These are phyloP conservation scores for Drosophila busckii DNA, from an alignment of 1,140 invertebrate species.

Conservation along the genomic window DNA sequence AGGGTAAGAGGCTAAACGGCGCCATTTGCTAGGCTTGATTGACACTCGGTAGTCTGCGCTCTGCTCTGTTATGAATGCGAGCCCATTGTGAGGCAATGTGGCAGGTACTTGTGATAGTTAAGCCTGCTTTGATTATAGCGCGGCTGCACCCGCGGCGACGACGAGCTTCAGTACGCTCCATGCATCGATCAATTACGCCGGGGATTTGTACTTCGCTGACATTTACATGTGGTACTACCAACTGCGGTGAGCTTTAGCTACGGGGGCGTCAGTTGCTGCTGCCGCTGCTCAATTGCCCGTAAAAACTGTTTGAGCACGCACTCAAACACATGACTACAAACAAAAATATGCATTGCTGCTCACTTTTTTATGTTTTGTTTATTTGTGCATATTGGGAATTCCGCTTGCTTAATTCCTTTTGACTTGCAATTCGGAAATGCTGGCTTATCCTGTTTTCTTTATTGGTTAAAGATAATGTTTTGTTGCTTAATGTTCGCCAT, in stretches of 20 bases:
- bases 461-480: constrained; percentile 64
- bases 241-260: constrained; percentile 58
- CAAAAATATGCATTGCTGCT: constrained; percentile 42
- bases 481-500: constrained; percentile 36
- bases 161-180: constrained; percentile 65
- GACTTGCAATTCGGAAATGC: constrained; percentile 74
- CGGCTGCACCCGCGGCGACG: constrained; percentile 66
- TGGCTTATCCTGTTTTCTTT: constrained; percentile 76
- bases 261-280: constrained; percentile 37
- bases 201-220: constrained; percentile 59
- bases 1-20: constrained; percentile 31
- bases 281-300: constrained; percentile 59
- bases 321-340: constrained; percentile 65
- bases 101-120: constrained; percentile 66
- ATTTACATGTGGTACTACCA: constrained; percentile 76
- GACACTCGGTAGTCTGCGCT: constrained; percentile 37
- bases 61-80: constrained; percentile 58
- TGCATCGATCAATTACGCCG: constrained; percentile 68
- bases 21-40: constrained; percentile 41
- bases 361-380: constrained; percentile 14
- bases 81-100: constrained; percentile 53
- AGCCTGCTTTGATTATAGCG: constrained; percentile 20
- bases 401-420: constrained; percentile 74
- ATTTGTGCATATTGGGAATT: constrained; percentile 57
- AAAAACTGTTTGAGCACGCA: constrained; percentile 68